Percentiles rank a stretch among this genome's conserved stretches.
These are phyloP conservation scores for Picus viridis DNA, from an alignment of 2,797 vertebrate genomes.

Conservation along the genomic window DNA sequence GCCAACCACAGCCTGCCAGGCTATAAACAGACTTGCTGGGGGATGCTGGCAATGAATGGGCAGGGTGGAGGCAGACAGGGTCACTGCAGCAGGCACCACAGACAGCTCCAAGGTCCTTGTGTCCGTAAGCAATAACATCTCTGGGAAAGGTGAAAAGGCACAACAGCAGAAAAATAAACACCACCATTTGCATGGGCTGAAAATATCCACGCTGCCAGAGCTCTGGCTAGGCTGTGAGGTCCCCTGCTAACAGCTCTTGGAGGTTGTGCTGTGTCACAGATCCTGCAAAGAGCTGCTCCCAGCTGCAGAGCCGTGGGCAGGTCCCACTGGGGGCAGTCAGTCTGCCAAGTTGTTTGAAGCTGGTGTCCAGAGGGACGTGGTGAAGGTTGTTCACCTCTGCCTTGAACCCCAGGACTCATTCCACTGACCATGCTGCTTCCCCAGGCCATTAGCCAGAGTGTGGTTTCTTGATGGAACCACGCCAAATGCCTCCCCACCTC, in stretches of 20 bases:
- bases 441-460: rapidly evolving
- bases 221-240: background rate
- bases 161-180: constrained; percentile 10
- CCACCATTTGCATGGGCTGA: background rate
- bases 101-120: background rate
- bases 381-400: background rate
- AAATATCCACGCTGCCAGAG: background rate
- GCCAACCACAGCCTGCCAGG: background rate
- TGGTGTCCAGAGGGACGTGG: background rate
- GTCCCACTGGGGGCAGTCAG: rapidly evolving
- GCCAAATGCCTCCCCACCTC: rapidly evolving
- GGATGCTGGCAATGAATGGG: rapidly evolving
- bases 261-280: background rate
- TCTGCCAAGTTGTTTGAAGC: background rate
- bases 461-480: rapidly evolving
- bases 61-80: background rate
- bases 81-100: background rate
- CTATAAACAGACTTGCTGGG: background rate
- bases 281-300: background rate
- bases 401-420: background rate
- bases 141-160: background rate
- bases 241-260: background rate
- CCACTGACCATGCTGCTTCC: rapidly evolving
- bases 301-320: background rate
- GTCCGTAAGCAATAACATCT: background rate